Evolutionary conservation across 2,888 invertebrate genomes (phyloP).

Genomic region (Synanthedon myopaeformis): DNA sequence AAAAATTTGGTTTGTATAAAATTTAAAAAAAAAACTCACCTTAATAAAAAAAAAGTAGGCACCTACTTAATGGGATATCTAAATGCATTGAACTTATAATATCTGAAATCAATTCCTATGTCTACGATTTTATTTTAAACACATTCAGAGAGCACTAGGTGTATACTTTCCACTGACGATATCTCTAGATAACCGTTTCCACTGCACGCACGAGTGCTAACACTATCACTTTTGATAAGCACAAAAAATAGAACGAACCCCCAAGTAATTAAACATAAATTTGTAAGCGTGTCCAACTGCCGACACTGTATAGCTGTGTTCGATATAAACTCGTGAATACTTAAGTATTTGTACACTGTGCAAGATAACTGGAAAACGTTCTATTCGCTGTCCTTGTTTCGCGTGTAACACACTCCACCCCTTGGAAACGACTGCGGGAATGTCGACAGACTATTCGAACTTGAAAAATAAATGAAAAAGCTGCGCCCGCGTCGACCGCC

Average conservation of each 20-base stretch:
- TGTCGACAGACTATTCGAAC: conserved; percentile 39
- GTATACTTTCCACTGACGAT: neutral
- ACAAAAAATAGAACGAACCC: conserved; percentile 6
- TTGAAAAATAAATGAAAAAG: conserved; percentile 49
- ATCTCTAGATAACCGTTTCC: conserved; percentile 1
- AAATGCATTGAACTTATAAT: too few species aligned
- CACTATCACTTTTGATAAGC: conserved; percentile 16
- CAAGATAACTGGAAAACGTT: conserved; percentile 1
- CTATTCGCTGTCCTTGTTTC: conserved; percentile 7
- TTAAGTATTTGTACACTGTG: neutral
- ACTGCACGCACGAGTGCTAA: conserved; percentile 7
- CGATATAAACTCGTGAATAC: neutral
- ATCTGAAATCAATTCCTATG: too few species aligned
- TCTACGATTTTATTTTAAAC: neutral
- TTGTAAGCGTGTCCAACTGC: neutral
- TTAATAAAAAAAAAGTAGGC: too few species aligned
- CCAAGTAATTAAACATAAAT: conserved; percentile 1
- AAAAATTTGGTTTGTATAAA: too few species aligned
- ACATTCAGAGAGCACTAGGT: neutral
- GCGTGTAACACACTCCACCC: conserved; percentile 27
- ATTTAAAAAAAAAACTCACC: too few species aligned
- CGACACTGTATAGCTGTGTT: neutral
- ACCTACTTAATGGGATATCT: too few species aligned
- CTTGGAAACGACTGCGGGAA: conserved; percentile 32
- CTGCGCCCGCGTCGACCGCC: conserved; percentile 36